These are phyloP conservation scores for Melanotaenia parkinsoni DNA, from an alignment of 2,797 vertebrate species.

Conservation along the genomic window DNA sequence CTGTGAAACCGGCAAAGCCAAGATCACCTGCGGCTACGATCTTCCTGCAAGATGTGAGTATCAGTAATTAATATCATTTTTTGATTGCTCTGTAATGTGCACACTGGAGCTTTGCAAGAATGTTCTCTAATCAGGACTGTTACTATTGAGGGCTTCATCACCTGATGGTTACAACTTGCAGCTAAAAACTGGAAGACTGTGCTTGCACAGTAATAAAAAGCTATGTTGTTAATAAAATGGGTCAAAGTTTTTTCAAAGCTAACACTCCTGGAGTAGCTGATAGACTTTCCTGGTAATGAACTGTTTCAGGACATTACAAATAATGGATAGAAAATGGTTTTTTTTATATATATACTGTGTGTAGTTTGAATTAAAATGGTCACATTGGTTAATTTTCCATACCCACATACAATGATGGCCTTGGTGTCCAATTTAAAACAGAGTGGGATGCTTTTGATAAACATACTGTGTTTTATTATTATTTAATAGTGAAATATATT, in stretches of 20 bases:
- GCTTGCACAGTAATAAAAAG: background rate
- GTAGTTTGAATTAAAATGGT: background rate
- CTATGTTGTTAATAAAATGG: conserved; percentile 24
- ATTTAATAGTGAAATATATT: no score
- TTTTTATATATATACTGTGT: background rate
- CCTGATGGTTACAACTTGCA: conserved; percentile 48
- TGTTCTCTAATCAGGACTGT: conserved; percentile 44
- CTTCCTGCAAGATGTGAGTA: conserved; percentile 98
- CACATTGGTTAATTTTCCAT: no score
- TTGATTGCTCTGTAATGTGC: conserved; percentile 33
- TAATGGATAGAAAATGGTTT: background rate
- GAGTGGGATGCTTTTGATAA: no score
- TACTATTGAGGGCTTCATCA: conserved; percentile 39
- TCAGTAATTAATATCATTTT: conserved; percentile 40
- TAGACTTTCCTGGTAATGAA: background rate
- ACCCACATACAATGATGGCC: no score
- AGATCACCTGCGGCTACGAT: conserved; percentile 97
- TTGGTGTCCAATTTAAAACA: background rate
- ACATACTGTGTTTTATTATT: no score
- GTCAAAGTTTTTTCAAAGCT: conserved; percentile 32
- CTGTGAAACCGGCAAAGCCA: conserved; percentile 95
- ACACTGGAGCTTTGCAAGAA: conserved; percentile 31
- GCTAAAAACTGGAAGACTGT: conserved; percentile 35
- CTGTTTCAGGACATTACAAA: conserved; percentile 13
- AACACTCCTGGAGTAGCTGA: conserved; percentile 26